Evolutionary conservation across 1,140 invertebrate genomes (phyloP), one percentile per base, ranked within the genome.

Genomic region (Sesamia nonagrioides): DNA sequence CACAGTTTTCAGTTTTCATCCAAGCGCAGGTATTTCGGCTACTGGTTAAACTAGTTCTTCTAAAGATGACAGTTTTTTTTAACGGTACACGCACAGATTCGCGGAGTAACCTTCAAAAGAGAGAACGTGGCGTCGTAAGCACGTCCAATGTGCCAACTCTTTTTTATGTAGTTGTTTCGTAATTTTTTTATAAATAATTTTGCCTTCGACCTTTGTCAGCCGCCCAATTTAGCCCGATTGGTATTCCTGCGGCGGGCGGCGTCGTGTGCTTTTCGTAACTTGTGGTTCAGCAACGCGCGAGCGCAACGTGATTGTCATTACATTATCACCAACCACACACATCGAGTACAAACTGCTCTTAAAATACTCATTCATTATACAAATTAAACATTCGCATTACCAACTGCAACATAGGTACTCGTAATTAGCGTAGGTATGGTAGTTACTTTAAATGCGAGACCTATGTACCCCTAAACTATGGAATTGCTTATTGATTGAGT

Each of bases 141-240:
- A 95, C 93, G 93, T 95, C 85, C 90, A 90, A 91, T 94, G 91
- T 89, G 88, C 89, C 91, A 94, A 94, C 92, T 92, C 87, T 92
- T 92, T 88, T 92, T 93, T 87, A 92, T 86, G 88, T 90, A 79
- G 82, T 78, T 60, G 85, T 94, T 94, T 94, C 92, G 93, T 83
- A 94, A 94, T 92, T 92, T 93, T 50, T 88, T 87, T 91, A 90
- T 92, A 93, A 94, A 93, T 90, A 84, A 91, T 92, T 92, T 94
- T 92, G 93, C 90, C 91, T 94, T 82, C 91, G 92, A 94, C 92
- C 93, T 94, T 94, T 94, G 86, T 91, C 76, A 86, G 88, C 86
- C 87, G 91, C 92, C 93, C 88, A 93, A 93, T 91, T 93, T 86
- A 88, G 82, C 82, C 83, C 88, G 84, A 93, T 95, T 95, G 90